Evolutionary conservation across 1,140 invertebrate species (phyloP).

Genomic region (Berghia stephanieae): DNA sequence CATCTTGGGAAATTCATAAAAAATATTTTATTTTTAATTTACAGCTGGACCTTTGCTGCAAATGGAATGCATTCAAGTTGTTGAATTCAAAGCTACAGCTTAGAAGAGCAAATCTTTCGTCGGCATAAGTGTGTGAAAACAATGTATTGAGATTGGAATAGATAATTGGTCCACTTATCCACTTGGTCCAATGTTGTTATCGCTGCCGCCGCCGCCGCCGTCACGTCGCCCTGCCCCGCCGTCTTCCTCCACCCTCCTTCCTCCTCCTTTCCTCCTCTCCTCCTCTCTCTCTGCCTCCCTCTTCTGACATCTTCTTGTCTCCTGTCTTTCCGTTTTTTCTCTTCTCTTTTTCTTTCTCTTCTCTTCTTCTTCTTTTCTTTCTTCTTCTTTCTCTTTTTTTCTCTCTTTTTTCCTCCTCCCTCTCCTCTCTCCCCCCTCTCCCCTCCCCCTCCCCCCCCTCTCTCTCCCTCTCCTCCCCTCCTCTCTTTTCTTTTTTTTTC

Average conservation of each 20-base stretch:
- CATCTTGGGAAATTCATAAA: no score
- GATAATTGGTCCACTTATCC: not conserved
- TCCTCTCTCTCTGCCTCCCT: not conserved
- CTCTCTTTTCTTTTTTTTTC: not conserved
- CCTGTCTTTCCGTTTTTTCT: not conserved
- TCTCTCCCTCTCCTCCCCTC: not conserved
- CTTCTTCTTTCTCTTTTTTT: not conserved
- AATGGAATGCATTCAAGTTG: no score
- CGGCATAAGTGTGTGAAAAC: not conserved
- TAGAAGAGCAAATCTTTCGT: no score
- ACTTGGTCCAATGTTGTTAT: not conserved
- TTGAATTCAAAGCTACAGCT: no score
- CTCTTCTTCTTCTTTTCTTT: not conserved
- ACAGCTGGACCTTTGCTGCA: no score
- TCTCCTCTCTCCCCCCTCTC: not conserved
- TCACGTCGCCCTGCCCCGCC: not conserved
- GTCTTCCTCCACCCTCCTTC: not conserved
- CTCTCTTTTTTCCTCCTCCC: not conserved
- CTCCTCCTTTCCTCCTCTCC: not conserved
- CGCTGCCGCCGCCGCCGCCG: not conserved
- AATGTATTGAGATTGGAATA: not conserved
- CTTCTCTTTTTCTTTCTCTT: not conserved
- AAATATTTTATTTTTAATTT: no score
- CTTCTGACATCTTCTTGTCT: not conserved
- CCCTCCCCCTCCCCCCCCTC: not conserved